Evolutionary conservation across 2,113 vertebrate genomes (phyloP), one percentile per base, ranked within the genome.

Genomic region (Ornithorhynchus anatinus): DNA sequence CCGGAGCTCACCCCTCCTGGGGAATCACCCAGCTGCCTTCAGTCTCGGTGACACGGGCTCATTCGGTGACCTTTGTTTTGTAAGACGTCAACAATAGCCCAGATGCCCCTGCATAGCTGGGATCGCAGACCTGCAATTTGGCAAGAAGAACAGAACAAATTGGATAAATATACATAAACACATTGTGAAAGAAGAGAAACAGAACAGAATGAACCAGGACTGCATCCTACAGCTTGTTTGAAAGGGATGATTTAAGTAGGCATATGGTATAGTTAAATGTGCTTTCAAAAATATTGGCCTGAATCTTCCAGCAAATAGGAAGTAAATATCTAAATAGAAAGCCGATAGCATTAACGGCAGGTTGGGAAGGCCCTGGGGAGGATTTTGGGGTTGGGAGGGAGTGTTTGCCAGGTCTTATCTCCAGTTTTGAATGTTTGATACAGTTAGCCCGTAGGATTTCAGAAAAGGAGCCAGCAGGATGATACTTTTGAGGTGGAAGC

Each of bases 221-320:
- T 80, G 85, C 73, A 90, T 88, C 86, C 81, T 91, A 84, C 86
- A 90, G 90, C 82, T 92, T 91, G 89, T 90, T 87, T 90, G 90
- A 92, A 88, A 76, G 79, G 79, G 81, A 90, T 88, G 81, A 92
- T 91, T 91, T 92, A 84, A 89, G 85, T 59, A 92, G 92, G 91
- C 91, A 92, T 93, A 93, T 93, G 92, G 90, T 91, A 89, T 91
- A 92, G 88, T 91, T 90, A 91, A 88, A 91, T 84, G 77, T 82
- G 88, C 90, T 92, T 92, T 89, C 85, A 82, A 77, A 94, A 92
- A 92, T 90, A 91, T 91, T 93, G 91, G 89, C 89, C 90, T 62
- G 31, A 85, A 85, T 88, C 77, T 90, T 87, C 67, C 77, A 74
- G 88, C 86, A 92, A 89, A 87, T 85, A 86, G 29, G 35, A 89